Evolutionary conservation across 2,797 vertebrate species (phyloP).

Genomic region (Neosilurus hyrtlii): DNA sequence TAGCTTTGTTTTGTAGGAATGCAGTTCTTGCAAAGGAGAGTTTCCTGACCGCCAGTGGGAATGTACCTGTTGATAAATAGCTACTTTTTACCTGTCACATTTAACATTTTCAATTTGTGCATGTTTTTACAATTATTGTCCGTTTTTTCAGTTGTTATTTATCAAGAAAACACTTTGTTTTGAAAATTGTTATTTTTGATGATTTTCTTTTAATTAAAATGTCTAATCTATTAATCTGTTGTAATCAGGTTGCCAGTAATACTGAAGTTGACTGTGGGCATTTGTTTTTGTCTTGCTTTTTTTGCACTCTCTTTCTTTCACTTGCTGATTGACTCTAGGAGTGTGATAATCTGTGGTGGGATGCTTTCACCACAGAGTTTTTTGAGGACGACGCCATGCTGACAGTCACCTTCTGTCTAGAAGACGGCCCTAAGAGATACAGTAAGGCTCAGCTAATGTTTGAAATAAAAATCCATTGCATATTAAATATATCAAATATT

Average conservation of each 20-base stretch:
- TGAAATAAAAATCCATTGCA: not conserved
- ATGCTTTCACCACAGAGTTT: conserved; percentile 88
- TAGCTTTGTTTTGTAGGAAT: not conserved
- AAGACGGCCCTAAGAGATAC: conserved; percentile 90
- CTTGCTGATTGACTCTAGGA: conserved; percentile 67
- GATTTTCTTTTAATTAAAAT: no score
- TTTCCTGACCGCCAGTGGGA: not conserved
- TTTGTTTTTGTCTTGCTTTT: not conserved
- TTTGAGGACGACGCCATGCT: conserved; percentile 89
- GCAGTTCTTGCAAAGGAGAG: not conserved
- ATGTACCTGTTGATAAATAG: not conserved
- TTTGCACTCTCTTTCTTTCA: not conserved
- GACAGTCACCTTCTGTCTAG: conserved; percentile 89
- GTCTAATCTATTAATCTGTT: no score
- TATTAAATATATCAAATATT: not conserved
- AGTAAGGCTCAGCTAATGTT: conserved; percentile 68
- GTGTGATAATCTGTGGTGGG: conserved; percentile 92
- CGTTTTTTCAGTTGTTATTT: no score
- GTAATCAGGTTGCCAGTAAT: no score
- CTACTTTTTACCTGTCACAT: not conserved
- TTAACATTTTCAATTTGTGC: not conserved
- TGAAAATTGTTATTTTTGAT: no score
- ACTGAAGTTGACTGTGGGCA: not conserved
- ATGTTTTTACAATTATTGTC: not conserved
- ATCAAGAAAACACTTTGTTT: no score